A percentile compares a stretch with the other conserved stretches of the same genome.
Evolutionary conservation across 2,888 invertebrate genomes (phyloP).

Genomic region (Andrena fulva): DNA sequence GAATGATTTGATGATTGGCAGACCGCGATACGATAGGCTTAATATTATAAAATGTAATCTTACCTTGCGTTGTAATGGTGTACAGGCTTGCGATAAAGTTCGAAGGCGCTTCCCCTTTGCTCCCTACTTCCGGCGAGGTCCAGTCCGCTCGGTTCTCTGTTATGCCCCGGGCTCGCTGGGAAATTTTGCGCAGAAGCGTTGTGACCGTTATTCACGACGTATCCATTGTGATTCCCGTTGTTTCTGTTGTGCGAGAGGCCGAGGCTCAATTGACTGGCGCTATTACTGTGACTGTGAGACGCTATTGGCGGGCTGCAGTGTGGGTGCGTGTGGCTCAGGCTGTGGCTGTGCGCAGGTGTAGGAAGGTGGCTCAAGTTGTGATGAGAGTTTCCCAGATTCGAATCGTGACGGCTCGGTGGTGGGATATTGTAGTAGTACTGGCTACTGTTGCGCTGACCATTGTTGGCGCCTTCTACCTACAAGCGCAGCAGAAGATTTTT

Average conservation of each 20-base stretch:
- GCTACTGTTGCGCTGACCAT: constrained; percentile 85
- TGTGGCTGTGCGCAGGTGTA: constrained; percentile 79
- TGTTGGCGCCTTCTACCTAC: constrained; percentile 85
- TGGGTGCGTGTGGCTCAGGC: constrained; percentile 81
- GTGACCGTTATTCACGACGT: constrained; percentile 77
- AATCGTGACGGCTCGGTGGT: constrained; percentile 78
- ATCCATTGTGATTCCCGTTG: constrained; percentile 79
- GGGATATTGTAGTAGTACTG: constrained; percentile 86
- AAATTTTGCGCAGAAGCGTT: constrained; percentile 71
- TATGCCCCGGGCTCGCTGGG: constrained; percentile 78
- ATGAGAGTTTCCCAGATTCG: constrained; percentile 78
- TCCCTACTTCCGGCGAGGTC: constrained; percentile 94
- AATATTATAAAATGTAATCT: not conserved
- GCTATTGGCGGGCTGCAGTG: constrained; percentile 82
- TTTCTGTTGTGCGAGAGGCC: constrained; percentile 79
- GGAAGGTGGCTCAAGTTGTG: constrained; percentile 78
- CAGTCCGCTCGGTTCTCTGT: constrained; percentile 85
- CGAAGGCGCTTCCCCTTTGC: constrained; percentile 97
- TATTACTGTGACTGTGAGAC: constrained; percentile 82
- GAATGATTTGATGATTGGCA: not conserved
- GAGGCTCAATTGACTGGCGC: constrained; percentile 81
- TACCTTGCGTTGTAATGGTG: constrained; percentile 86
- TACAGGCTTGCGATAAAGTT: constrained; percentile 95
- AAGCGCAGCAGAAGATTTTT: constrained; percentile 23
- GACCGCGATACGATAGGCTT: not conserved